Evolutionary conservation across 2,797 vertebrate genomes (phyloP).

Genomic region (Aldrovandia affinis): DNA sequence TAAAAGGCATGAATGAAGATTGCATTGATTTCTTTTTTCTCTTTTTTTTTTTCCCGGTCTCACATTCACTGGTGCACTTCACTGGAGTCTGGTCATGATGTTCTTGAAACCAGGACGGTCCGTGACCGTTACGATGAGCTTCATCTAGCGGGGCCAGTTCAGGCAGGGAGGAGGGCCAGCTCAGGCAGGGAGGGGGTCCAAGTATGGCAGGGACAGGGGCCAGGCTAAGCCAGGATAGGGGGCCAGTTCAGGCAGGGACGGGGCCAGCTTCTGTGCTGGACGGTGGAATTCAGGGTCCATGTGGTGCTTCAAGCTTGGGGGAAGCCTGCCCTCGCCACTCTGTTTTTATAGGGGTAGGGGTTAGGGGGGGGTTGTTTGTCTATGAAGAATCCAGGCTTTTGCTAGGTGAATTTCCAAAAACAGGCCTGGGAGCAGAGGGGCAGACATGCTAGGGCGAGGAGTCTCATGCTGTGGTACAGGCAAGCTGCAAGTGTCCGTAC

Average conservation of each 20-base stretch:
- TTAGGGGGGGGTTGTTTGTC: neutral
- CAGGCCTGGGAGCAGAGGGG: neutral
- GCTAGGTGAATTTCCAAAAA: neutral
- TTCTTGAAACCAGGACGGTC: neutral
- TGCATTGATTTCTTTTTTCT: neutral
- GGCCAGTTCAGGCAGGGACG: neutral
- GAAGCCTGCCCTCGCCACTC: neutral
- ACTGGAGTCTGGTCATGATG: neutral
- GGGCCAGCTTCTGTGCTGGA: conserved; percentile 1
- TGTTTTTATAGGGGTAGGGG: neutral
- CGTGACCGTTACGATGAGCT: neutral
- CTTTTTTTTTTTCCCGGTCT: neutral
- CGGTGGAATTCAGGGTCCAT: neutral
- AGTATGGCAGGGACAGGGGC: neutral
- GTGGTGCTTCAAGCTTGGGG: neutral
- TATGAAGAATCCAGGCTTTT: neutral
- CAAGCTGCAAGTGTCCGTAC: neutral
- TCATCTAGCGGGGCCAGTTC: neutral
- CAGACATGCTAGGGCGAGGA: neutral
- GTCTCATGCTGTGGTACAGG: neutral
- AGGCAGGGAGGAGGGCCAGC: neutral
- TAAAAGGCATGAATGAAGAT: conserved; percentile 18
- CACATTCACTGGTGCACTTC: neutral
- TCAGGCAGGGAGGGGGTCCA: neutral
- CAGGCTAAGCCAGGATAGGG: too few species aligned